These are phyloP conservation scores for Plumapathes pennacea DNA, from an alignment of 92 coral and sea anemone genomes.

Conservation along the genomic window DNA sequence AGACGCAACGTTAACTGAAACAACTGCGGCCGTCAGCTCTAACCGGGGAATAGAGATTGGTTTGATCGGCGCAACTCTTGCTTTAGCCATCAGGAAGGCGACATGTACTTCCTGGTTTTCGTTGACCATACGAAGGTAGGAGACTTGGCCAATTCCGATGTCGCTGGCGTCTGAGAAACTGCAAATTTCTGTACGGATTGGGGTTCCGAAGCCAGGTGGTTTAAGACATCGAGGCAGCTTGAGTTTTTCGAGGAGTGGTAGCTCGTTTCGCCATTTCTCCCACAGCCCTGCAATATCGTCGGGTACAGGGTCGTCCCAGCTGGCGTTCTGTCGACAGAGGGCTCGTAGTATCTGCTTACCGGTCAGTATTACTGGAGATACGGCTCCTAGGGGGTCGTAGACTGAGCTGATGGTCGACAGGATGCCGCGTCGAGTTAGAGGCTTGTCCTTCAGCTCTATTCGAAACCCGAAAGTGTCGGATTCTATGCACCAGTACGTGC, in stretches of 20 bases:
- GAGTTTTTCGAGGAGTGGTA: constrained; percentile 1
- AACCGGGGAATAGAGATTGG: constrained; percentile 27
- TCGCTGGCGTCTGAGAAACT: constrained; percentile 39
- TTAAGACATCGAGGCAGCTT: constrained; percentile 29
- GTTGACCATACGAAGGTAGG: constrained; percentile 19
- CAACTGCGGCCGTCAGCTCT: constrained; percentile 47
- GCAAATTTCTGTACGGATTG: constrained; percentile 7
- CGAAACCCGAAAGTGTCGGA: constrained; percentile 53
- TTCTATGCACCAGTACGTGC: constrained; percentile 50
- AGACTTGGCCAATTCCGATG: constrained; percentile 36
- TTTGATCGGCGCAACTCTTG: constrained; percentile 37
- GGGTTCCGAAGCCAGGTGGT: constrained; percentile 35
- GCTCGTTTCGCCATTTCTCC: constrained; percentile 44
- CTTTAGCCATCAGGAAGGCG: constrained; percentile 47
- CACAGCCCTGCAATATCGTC: constrained; percentile 25
- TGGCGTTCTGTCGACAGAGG: constrained; percentile 11
- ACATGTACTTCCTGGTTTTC: constrained; percentile 1
- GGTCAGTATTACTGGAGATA: constrained; percentile 40
- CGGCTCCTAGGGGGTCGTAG: constrained; percentile 52
- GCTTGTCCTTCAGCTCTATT: constrained; percentile 53
- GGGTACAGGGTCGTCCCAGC: constrained; percentile 35
- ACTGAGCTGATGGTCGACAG: constrained; percentile 45
- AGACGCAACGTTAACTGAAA: constrained; percentile 20
- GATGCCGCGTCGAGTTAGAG: constrained; percentile 49
- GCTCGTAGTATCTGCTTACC: too few species aligned